phyloP scores from a whole-genome alignment of 2,797 vertebrate species.

The Pteronotus mesoamericanus region DNA sequence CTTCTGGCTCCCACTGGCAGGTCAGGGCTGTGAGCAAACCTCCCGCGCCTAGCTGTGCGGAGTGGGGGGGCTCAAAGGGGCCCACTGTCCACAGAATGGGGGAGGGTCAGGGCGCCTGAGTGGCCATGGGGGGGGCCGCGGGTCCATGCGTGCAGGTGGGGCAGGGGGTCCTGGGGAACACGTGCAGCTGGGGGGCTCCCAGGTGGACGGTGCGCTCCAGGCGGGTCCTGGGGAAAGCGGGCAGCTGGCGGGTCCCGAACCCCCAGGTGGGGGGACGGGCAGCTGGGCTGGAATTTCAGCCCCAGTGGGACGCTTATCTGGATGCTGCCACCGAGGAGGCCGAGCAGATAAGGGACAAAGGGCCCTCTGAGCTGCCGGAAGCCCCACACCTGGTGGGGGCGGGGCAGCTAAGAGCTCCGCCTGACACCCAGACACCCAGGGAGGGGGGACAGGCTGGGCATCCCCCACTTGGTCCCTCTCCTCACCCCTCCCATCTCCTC shows the following conservation, averaged over 20 bases:
- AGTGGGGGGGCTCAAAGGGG: neutral
- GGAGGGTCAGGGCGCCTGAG: neutral
- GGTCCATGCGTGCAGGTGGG: neutral
- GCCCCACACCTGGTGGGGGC: constrained; percentile 54
- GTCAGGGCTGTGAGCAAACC: neutral
- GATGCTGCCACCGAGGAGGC: constrained; percentile 40
- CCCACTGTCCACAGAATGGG: neutral
- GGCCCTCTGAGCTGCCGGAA: constrained; percentile 60
- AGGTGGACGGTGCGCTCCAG: neutral
- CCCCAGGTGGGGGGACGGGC: neutral
- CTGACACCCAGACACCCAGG: constrained; percentile 4
- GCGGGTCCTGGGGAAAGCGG: neutral
- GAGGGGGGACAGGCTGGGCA: neutral
- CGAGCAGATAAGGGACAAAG: constrained; percentile 67
- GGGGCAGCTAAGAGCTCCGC: neutral
- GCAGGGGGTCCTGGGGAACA: neutral
- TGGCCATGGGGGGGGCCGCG: neutral
- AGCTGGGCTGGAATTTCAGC: constrained; percentile 70
- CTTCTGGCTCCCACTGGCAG: neutral
- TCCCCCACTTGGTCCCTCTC: neutral
- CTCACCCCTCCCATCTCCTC: neutral
- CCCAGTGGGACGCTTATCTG: constrained; percentile 62
- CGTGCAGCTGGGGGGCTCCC: neutral
- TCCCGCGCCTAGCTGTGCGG: neutral
- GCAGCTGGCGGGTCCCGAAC: constrained; percentile 29